Evolutionary conservation across 1,140 invertebrate species (phyloP).

Genomic region (Calliopsis andreniformis): DNA sequence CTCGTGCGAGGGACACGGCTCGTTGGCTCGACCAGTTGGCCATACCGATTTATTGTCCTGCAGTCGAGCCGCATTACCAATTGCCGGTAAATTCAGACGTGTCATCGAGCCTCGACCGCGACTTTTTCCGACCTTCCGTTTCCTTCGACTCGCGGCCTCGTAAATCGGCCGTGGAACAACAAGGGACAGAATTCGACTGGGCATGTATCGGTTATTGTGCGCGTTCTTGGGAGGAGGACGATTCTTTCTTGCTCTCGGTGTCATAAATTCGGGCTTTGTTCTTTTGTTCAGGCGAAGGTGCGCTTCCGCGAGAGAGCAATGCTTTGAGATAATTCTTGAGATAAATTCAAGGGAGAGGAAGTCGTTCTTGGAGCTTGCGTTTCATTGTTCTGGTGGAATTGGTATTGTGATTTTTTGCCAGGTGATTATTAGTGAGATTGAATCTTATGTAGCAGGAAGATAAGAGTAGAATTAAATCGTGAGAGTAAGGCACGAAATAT

Average conservation of each 20-base stretch:
- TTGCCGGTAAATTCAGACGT: conserved; percentile 55
- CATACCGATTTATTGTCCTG: conserved; percentile 75
- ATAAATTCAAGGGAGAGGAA: not conserved
- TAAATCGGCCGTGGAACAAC: conserved; percentile 12
- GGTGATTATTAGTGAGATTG: too few species aligned
- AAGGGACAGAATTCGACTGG: too few species aligned
- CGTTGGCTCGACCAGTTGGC: conserved; percentile 76
- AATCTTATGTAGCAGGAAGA: too few species aligned
- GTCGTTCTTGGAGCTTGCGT: not conserved
- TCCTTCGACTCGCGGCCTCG: conserved; percentile 21
- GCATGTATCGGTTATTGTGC: not conserved
- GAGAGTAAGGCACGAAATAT: too few species aligned
- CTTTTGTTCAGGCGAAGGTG: not conserved
- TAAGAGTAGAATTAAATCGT: too few species aligned
- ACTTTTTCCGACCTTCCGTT: conserved; percentile 27
- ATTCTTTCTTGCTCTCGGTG: not conserved
- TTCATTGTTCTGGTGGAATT: too few species aligned
- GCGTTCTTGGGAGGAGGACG: too few species aligned
- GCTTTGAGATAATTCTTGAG: not conserved
- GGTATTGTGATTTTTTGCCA: too few species aligned
- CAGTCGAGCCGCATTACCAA: conserved; percentile 57
- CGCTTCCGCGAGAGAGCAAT: not conserved
- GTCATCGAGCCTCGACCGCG: conserved; percentile 22
- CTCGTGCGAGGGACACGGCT: conserved; percentile 69
- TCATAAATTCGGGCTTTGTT: not conserved